These are phyloP conservation scores for Bimastos eiseni DNA, from an alignment of 2,888 invertebrate species.

Conservation along the genomic window DNA sequence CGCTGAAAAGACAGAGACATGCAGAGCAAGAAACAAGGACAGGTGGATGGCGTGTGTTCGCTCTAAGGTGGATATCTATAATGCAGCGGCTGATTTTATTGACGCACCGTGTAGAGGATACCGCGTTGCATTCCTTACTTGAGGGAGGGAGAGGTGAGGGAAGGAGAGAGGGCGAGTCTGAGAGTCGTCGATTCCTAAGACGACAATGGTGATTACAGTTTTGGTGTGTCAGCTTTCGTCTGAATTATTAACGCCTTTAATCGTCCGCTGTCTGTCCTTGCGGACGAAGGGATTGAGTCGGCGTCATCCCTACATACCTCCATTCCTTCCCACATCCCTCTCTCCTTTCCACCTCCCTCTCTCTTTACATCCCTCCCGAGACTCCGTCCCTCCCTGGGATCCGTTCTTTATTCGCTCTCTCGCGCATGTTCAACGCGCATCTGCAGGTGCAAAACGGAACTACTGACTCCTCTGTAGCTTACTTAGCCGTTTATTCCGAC, in stretches of 20 bases:
- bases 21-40: neutral
- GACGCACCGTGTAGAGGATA: neutral
- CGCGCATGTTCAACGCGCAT: neutral
- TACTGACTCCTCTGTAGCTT: neutral
- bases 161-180: neutral
- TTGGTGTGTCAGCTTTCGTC: neutral
- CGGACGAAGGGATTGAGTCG: neutral
- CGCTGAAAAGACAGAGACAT: no score
- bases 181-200: constrained; percentile 1
- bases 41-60: neutral
- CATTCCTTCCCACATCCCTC: neutral
- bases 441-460: neutral
- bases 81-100: neutral
- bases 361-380: neutral
- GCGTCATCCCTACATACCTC: neutral
- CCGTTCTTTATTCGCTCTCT: neutral
- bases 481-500: neutral
- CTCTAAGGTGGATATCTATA: neutral
- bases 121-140: neutral
- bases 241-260: neutral
- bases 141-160: no score
- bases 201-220: neutral
- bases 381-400: neutral
- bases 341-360: neutral
- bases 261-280: neutral